phyloP scores from a whole-genome alignment of 2,113 vertebrate genomes.

The Semnornis frantzii region DNA sequence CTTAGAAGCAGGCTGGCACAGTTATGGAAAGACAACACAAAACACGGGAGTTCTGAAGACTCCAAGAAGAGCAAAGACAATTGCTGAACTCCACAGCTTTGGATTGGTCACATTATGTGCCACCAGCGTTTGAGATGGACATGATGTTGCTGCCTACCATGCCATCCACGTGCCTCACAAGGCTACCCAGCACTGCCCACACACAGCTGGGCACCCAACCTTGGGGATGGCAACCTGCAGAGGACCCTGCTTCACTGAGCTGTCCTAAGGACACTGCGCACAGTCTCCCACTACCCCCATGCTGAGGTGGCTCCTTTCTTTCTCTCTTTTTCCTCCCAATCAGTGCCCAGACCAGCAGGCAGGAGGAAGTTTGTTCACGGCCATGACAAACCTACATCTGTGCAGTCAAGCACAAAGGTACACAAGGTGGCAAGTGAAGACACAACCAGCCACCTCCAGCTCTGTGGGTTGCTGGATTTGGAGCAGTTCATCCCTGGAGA shows the following conservation, averaged over 20 bases:
- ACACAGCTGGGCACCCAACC: too few relatives aligned
- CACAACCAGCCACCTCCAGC: background rate
- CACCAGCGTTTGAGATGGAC: too few relatives aligned
- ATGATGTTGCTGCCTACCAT: too few relatives aligned
- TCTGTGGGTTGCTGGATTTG: accelerated
- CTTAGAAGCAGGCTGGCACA: too few relatives aligned
- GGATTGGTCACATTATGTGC: too few relatives aligned
- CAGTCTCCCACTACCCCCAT: background rate
- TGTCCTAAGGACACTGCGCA: background rate
- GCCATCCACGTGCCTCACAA: too few relatives aligned
- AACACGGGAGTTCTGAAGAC: too few relatives aligned
- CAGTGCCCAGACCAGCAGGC: background rate
- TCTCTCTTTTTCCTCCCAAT: background rate
- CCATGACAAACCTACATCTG: background rate
- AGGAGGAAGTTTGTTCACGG: background rate
- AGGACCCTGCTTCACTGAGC: background rate
- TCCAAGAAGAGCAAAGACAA: too few relatives aligned
- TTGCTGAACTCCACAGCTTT: too few relatives aligned
- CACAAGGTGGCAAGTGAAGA: background rate
- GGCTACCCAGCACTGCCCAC: too few relatives aligned
- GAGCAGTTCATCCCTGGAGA: background rate
- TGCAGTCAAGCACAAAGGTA: background rate
- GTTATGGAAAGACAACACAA: too few relatives aligned
- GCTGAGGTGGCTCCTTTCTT: too few relatives aligned
- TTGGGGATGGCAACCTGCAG: background rate